A percentile compares a stretch with the other conserved stretches of the same genome.
Evolutionary conservation across 2,797 vertebrate species (phyloP).

Genomic region (Gambelia wislizenii): DNA sequence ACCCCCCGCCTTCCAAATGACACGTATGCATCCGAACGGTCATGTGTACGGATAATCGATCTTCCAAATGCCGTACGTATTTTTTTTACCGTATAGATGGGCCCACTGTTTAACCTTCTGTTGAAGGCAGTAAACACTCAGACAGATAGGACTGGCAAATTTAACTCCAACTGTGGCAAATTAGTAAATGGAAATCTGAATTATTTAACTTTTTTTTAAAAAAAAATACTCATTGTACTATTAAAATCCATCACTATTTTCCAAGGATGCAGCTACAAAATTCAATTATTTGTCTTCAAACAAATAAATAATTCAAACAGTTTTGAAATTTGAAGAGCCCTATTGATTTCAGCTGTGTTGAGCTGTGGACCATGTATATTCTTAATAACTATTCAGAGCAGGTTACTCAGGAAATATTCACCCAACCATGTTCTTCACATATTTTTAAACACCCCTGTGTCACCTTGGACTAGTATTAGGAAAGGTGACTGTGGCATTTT

Average conservation of each 20-base stretch:
- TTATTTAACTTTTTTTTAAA: conserved; percentile 24
- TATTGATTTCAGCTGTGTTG: neutral
- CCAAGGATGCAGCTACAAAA: neutral
- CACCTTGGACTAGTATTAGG: neutral
- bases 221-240: neutral
- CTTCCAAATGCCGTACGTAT: too few relatives aligned
- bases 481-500: neutral
- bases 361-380: neutral
- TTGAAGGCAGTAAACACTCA: neutral
- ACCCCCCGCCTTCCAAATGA: too few relatives aligned
- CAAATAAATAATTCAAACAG: conserved; percentile 30
- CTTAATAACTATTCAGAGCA: neutral
- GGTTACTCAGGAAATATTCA: neutral
- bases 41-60: too few relatives aligned
- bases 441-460: neutral
- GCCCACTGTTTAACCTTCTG: too few relatives aligned
- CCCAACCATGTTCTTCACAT: neutral
- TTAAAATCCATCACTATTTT: neutral
- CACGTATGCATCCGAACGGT: too few relatives aligned
- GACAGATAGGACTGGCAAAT: neutral
- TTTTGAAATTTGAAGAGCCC: conserved; percentile 9
- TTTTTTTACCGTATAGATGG: too few relatives aligned
- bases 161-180: neutral
- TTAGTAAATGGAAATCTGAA: conserved; percentile 30
- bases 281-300: conserved; percentile 19